A percentile compares a stretch with the other conserved stretches of the same genome.
These are phyloP conservation scores for Electrophaes corylata DNA, from an alignment of 2,888 invertebrate genomes.

Conservation along the genomic window DNA sequence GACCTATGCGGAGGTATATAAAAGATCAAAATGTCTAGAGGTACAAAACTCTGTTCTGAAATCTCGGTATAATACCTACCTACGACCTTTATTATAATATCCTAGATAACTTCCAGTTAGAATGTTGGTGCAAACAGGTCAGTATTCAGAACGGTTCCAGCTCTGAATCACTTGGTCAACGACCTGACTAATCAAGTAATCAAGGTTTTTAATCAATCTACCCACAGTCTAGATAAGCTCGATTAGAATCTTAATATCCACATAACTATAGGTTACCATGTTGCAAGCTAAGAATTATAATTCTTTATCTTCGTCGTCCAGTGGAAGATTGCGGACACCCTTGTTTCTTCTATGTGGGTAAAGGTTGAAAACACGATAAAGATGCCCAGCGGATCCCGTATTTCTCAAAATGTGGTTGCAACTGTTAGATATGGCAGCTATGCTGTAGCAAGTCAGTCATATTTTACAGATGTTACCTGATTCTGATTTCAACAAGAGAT, in stretches of 20 bases:
- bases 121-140: constrained; percentile 2
- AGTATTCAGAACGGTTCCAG: constrained; percentile 5
- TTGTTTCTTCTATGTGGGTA: neutral
- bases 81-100: constrained; percentile 1
- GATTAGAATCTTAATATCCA: constrained; percentile 4
- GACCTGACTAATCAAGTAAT: constrained; percentile 26
- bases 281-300: neutral
- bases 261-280: neutral
- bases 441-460: no score
- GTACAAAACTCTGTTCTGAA: neutral
- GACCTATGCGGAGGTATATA: no score
- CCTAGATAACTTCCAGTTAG: neutral
- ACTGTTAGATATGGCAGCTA: no score
- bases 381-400: no score
- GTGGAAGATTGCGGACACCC: neutral
- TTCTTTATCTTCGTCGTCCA: neutral
- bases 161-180: constrained; percentile 30
- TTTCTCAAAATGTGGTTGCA: no score
- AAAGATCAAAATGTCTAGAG: no score
- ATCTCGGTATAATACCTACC: neutral
- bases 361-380: no score
- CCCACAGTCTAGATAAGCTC: constrained; percentile 13
- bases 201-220: constrained; percentile 26
- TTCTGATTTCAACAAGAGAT: no score
- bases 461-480: no score